Base-by-base conservation (phyloP, 2,113 vertebrate genomes). In the Myiagra hebetior region DNA sequence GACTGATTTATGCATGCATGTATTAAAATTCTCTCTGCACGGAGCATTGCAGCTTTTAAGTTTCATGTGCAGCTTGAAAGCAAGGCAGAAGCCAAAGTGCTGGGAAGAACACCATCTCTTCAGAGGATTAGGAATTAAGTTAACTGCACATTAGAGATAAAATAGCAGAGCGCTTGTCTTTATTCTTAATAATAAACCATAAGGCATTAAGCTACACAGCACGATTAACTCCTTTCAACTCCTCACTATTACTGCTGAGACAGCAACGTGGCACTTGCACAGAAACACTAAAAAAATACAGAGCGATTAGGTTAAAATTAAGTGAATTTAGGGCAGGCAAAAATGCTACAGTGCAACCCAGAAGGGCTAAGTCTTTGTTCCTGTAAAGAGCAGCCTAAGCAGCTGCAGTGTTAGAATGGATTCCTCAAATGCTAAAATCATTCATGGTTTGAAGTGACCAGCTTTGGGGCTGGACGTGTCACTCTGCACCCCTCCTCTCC, bases 111-210 rank as follows among this genome's bases (percentile, higher is more conserved):
- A 75, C 37, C 83, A 62, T 87, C 80, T 85, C 93, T 92, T 94
- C 42, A 94, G 86, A 96, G 96, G 93, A 96, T 97, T 97, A 96
- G 83, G 96, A 94, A 96, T 95, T 91, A 91, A 95, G 89, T 96
- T 95, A 96, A 95, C 96, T 96, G 96, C 93, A 91, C 72, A 85
- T 92, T 72, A 93, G 56, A 97, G 96, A 96, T 96, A 94, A 94
- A 96, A 92, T 49, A 95, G 92, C 52, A 69, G 80, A 94, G 88
- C 15, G 47, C 91, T 96, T 82, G 85, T 86, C 92, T 96, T 96
- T 96, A 93, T 95, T 90, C 86, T 86, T 53, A 85, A 93, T 92
- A 96, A 81, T 73, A 95, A 96, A 93, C 73, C 80, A 75, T 49
- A 91, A 92, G 80, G 85, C 95, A 91, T 53, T 75, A 75, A 92